Evolutionary conservation across 2,797 vertebrate genomes (phyloP).

Genomic region (Furcifer pardalis): DNA sequence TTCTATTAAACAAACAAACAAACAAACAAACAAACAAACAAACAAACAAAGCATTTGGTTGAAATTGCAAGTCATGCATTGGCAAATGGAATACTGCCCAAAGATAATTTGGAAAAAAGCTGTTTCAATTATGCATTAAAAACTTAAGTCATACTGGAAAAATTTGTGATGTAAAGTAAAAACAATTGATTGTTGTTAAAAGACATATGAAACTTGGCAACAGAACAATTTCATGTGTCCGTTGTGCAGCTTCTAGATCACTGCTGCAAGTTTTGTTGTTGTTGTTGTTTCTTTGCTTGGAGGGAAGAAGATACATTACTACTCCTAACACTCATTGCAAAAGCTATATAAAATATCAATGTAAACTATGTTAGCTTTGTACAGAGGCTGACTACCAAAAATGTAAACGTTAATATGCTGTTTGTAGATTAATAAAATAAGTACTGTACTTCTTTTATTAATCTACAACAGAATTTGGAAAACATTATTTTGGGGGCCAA

Average conservation of each 20-base stretch:
- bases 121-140: neutral
- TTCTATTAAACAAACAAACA: conserved; percentile 2
- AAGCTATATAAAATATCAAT: neutral
- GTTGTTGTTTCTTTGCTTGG: no score
- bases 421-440: neutral
- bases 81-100: conserved; percentile 16
- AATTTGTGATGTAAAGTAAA: neutral
- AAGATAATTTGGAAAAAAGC: neutral
- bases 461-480: neutral
- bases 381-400: neutral
- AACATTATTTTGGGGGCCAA: no score
- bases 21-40: conserved; percentile 33
- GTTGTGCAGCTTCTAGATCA: neutral
- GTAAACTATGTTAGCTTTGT: neutral
- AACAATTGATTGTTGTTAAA: neutral
- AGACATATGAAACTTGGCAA: neutral
- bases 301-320: neutral
- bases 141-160: neutral
- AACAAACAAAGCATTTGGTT: neutral
- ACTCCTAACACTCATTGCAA: neutral
- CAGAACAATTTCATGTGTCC: neutral
- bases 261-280: neutral
- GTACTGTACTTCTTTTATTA: neutral
- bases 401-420: neutral
- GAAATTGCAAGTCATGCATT: conserved; percentile 16